A percentile compares a stretch with the other conserved stretches of the same genome.
These are phyloP conservation scores for Lasioglossum malachurum DNA, from an alignment of 2,888 invertebrate species.

Conservation along the genomic window DNA sequence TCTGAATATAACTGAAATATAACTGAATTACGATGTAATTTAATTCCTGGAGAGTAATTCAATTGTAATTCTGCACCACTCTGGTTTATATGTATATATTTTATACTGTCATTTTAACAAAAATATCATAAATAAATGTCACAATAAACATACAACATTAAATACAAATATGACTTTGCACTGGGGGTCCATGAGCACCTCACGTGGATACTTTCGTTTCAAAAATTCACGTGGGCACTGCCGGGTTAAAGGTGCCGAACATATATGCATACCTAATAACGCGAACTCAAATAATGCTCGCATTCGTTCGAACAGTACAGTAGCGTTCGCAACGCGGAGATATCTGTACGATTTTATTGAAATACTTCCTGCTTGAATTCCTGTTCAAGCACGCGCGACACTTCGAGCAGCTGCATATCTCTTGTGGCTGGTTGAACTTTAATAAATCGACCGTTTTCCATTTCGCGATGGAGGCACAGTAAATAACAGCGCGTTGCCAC, in stretches of 20 bases:
- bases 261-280: neutral
- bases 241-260: neutral
- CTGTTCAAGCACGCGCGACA: neutral
- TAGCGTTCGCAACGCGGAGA: neutral
- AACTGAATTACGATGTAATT: no score
- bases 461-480: neutral
- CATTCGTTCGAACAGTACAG: neutral
- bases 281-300: neutral
- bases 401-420: neutral
- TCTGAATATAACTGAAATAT: no score
- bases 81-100: no score
- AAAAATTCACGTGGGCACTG: no score
- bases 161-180: no score
- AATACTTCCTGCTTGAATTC: neutral
- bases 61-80: no score
- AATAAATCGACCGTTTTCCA: neutral
- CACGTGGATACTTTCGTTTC: no score
- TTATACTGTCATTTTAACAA: no score
- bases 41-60: no score
- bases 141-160: no score
- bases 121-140: no score
- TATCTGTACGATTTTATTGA: neutral
- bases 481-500: neutral
- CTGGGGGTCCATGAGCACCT: no score
- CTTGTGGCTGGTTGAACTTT: neutral